These are phyloP conservation scores for Koerneria pararmatus DNA, from an alignment of 2,888 invertebrate genomes.

Conservation along the genomic window DNA sequence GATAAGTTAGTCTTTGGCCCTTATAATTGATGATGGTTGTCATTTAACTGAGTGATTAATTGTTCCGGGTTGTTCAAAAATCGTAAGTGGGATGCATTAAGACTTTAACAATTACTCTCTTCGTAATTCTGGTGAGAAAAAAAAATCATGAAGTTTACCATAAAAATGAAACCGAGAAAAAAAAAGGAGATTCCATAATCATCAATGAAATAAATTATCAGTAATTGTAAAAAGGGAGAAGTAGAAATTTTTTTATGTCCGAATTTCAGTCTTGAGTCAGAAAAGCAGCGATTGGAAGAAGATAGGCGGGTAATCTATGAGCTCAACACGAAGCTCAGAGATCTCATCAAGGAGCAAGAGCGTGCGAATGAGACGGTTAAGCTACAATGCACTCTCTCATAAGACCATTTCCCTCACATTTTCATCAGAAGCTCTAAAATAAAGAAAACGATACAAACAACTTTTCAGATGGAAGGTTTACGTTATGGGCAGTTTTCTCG, in stretches of 20 bases:
- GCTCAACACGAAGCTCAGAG: conserved; percentile 36
- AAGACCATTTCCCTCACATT: neutral
- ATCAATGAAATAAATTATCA: too few species aligned
- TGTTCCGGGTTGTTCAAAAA: neutral
- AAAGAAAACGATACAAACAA: neutral
- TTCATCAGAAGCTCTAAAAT: too few species aligned
- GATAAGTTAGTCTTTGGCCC: conserved; percentile 26
- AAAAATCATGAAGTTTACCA: too few species aligned
- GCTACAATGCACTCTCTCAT: neutral
- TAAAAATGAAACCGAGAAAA: neutral
- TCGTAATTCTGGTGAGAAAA: too few species aligned
- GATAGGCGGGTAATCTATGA: conserved; percentile 45
- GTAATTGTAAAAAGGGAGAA: too few species aligned
- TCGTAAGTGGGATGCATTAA: too few species aligned
- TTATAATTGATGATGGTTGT: neutral
- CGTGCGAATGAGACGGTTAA: conserved; percentile 27
- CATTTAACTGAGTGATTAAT: neutral
- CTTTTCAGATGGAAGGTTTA: too few species aligned
- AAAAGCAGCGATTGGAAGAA: conserved; percentile 27
- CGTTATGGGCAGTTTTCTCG: too few species aligned
- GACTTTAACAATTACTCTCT: too few species aligned
- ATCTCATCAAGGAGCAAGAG: conserved; percentile 40
- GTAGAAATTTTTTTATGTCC: too few species aligned
- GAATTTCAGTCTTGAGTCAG: conserved; percentile 30
- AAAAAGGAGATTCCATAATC: neutral